Evolutionary conservation across 2,888 invertebrate species (phyloP).

Genomic region (Hanleya hanleyi): DNA sequence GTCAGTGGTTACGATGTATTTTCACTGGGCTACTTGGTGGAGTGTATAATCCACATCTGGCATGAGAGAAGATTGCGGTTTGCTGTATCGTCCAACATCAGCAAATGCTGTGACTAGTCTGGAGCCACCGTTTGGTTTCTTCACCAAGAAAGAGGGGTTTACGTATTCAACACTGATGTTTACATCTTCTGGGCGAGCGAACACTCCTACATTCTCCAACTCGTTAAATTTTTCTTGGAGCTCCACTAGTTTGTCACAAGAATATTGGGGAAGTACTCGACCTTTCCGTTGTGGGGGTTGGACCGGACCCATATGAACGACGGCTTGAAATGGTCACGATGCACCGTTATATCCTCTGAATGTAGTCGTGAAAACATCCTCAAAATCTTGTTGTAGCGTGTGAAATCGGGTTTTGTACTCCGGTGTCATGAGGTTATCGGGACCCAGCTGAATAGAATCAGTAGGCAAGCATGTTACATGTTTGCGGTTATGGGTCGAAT

Average conservation of each 20-base stretch:
- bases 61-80: slow-evolving; percentile 41
- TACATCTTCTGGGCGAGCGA: slow-evolving; percentile 37
- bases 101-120: slow-evolving; percentile 43
- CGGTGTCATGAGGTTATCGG: too few species aligned
- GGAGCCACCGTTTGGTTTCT: slow-evolving; percentile 35
- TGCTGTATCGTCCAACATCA: slow-evolving; percentile 44
- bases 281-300: slow-evolving; percentile 48
- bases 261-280: slow-evolving; percentile 42
- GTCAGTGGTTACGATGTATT: slow-evolving; percentile 19
- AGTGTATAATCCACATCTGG: slow-evolving; percentile 30
- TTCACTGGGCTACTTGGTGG: slow-evolving; percentile 26
- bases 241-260: slow-evolving; percentile 35
- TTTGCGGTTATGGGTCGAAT: too few species aligned
- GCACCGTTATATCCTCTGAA: slow-evolving; percentile 40
- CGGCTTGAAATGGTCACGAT: slow-evolving; percentile 38
- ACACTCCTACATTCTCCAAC: slow-evolving; percentile 43
- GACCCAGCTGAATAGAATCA: too few species aligned
- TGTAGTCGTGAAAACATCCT: slow-evolving; percentile 36
- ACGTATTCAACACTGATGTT: slow-evolving; percentile 41
- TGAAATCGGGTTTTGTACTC: slow-evolving; percentile 15
- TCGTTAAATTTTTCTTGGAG: slow-evolving; percentile 44
- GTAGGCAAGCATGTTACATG: too few species aligned
- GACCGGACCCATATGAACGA: slow-evolving; percentile 46
- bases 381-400: slow-evolving; percentile 16
- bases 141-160: slow-evolving; percentile 48